A percentile compares a stretch with the other conserved stretches of the same genome.
phyloP scores from a whole-genome alignment of 2,113 vertebrate genomes.

The Brachypteracias leptosomus region DNA sequence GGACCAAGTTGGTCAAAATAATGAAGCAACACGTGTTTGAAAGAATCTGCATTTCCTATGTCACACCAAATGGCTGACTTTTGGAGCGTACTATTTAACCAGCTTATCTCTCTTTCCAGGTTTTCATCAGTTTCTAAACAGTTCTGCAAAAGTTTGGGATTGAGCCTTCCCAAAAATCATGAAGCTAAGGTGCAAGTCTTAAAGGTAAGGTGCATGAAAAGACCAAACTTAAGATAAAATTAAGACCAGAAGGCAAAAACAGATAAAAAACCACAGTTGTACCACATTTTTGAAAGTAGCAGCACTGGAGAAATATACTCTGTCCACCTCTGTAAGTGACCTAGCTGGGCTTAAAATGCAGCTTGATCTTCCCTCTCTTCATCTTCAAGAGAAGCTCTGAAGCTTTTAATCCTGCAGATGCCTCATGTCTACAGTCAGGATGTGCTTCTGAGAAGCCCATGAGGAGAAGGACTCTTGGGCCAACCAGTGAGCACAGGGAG shows the following conservation, averaged over 20 bases:
- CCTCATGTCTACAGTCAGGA: background rate
- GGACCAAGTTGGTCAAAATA: background rate
- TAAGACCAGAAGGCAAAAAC: background rate
- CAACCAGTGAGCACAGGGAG: background rate
- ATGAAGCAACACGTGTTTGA: background rate
- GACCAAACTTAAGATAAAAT: background rate
- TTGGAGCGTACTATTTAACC: background rate
- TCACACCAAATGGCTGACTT: background rate
- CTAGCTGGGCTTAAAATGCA: background rate
- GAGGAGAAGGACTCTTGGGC: background rate
- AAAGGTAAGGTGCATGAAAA: background rate
- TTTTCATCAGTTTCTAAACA: background rate
- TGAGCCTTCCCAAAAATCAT: background rate
- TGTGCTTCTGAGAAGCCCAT: background rate
- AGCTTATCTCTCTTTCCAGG: background rate
- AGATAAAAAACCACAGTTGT: background rate
- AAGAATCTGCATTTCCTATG: background rate
- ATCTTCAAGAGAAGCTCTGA: background rate
- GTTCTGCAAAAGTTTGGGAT: background rate
- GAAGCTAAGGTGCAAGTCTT: background rate
- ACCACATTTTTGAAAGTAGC: background rate
- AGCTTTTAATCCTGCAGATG: background rate
- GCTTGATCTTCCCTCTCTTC: background rate
- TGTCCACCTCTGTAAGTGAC: background rate
- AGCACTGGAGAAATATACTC: background rate